Evolutionary conservation across 2,797 vertebrate species (phyloP), one percentile per base, ranked within the genome.

Genomic region (Malurus leucopterus): DNA sequence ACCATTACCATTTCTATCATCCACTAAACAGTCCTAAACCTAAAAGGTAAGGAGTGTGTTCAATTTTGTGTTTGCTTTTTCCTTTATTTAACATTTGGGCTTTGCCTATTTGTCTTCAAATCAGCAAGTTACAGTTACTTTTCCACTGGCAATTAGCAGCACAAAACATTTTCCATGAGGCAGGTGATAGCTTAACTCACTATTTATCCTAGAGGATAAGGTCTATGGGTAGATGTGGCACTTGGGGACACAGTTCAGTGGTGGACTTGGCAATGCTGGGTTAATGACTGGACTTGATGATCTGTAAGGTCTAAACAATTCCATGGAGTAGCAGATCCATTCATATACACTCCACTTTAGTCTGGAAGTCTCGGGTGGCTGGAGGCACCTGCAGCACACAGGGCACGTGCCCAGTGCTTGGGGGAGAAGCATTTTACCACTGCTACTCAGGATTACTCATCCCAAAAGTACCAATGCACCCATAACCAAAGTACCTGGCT

Each of bases 21-120:
- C 81, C 76, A 81, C 49, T 46, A 61, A 58, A 89, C 34, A 26
- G 65, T 63, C 67, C 32, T 63, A 85, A 75, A 67, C 34, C 53
- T 57, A 59, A 75, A 89, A 59, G 38, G 54, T 57, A 86, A 82
- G 43, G 57, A 91, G 12, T 9, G 16, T 38, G 44, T 27, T 88
- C 22, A 69, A 34, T 69, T 86, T 54, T 54, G 9, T 61, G 27
- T 86, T 86, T 90, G 34, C 53, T 70, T 86, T 81, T 68, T 53
- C 21, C 43, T 89, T 85, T 83, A 61, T 80, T 93, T 94, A 88
- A 77, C 32, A 27, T 67, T 27, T 21, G 19, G 68, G 57, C 36
- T 90, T 76, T 40, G 63, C 50, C 36, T 78, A 11, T 82, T 93
- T 93, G 71, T n/a, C 68, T 86, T 76, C 68, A 81, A 59, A 70